Conservation (phyloP, 2,113 vertebrate species). For the Istiophorus platypterus region DNA sequence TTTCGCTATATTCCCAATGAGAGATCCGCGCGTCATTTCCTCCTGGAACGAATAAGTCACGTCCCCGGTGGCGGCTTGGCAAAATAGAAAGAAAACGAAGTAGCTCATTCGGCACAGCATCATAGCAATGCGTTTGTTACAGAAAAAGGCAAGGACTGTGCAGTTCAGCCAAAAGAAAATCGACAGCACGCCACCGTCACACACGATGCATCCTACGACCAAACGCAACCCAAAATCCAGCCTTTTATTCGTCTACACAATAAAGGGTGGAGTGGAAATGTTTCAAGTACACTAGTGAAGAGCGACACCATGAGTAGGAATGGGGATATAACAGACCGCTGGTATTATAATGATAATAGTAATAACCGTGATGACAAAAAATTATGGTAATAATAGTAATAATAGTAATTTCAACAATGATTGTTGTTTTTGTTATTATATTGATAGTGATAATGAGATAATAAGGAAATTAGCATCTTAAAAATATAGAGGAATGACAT, state of each 20-base stretch:
- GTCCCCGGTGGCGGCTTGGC: too few relatives aligned
- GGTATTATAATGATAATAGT: background rate
- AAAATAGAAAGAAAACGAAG: slow-evolving; percentile 42
- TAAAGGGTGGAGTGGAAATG: slow-evolving; percentile 24
- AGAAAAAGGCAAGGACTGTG: background rate
- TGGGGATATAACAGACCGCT: background rate
- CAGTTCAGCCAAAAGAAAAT: background rate
- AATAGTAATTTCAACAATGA: too few relatives aligned
- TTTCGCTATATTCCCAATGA: slow-evolving; percentile 83
- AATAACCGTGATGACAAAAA: too few relatives aligned
- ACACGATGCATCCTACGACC: accelerated
- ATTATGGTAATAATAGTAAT: too few relatives aligned
- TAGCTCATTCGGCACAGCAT: background rate
- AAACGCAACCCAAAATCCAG: background rate
- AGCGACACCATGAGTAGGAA: slow-evolving; percentile 51
- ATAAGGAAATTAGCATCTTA: too few relatives aligned
- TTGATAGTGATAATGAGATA: too few relatives aligned
- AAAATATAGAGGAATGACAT: too few relatives aligned
- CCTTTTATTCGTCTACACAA: background rate
- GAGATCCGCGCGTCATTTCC: slow-evolving; percentile 82
- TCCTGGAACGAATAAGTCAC: slow-evolving; percentile 83
- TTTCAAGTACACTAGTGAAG: slow-evolving; percentile 20
- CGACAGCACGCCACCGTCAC: background rate
- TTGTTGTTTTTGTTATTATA: too few relatives aligned
- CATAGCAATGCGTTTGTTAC: background rate